These are phyloP conservation scores for Etheostoma nigrum DNA, from an alignment of 2,797 vertebrate genomes.

Conservation along the genomic window DNA sequence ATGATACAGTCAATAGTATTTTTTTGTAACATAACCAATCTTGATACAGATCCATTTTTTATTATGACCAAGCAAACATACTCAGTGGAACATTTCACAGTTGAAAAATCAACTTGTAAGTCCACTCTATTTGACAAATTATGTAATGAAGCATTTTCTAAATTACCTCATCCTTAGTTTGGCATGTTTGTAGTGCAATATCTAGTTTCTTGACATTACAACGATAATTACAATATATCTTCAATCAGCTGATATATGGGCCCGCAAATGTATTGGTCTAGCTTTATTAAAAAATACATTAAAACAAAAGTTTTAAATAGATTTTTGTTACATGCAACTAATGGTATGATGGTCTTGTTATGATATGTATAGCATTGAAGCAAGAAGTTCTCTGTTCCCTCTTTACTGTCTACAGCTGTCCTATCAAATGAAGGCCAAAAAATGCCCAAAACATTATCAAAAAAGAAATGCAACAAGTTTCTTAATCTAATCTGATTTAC, in stretches of 20 bases:
- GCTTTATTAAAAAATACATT: neutral
- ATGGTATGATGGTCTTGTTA: neutral
- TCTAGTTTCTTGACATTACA: neutral
- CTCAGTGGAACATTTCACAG: neutral
- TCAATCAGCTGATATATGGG: neutral
- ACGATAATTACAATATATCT: too few species aligned
- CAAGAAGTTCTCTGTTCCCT: neutral
- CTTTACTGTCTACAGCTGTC: too few species aligned
- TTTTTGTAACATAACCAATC: neutral
- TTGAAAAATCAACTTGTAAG: neutral
- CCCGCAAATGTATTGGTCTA: neutral
- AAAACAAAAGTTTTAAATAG: conserved; percentile 4
- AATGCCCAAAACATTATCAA: too few species aligned
- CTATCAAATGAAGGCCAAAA: too few species aligned
- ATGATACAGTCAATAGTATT: neutral
- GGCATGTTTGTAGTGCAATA: neutral
- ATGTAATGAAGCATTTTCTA: neutral
- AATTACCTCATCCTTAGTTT: neutral
- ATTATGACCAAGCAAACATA: neutral
- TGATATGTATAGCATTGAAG: neutral
- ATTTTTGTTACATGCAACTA: conserved; percentile 21
- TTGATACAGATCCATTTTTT: neutral
- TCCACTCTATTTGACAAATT: neutral
- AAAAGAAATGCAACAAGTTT: conserved; percentile 51
- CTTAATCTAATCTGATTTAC: conserved; percentile 35